phyloP scores from a whole-genome alignment of 2,113 vertebrate genomes.

The Pangasianodon hypophthalmus region DNA sequence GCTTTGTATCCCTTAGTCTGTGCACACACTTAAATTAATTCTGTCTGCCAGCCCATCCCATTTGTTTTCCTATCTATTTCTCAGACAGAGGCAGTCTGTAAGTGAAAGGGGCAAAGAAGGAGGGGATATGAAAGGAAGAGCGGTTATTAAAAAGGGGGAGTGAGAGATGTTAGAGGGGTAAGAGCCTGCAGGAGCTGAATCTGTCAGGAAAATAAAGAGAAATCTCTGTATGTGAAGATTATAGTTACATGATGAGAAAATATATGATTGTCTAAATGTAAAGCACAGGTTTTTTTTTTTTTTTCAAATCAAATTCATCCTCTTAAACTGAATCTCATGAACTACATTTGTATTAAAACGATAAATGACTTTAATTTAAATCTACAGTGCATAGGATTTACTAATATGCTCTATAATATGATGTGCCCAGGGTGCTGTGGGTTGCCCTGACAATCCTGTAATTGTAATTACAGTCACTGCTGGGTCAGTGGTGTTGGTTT shows the following conservation, averaged over 20 bases:
- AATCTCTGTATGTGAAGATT: neutral
- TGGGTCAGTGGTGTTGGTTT: neutral
- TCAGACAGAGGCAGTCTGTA: constrained; percentile 66
- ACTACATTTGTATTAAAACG: neutral
- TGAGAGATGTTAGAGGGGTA: constrained; percentile 24
- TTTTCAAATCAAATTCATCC: neutral
- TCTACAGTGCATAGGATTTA: neutral
- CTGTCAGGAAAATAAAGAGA: neutral
- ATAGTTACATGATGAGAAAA: neutral
- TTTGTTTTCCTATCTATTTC: constrained; percentile 28
- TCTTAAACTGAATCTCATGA: neutral
- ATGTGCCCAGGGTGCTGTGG: neutral
- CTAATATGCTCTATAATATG: neutral
- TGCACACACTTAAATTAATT: neutral
- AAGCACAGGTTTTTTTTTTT: neutral
- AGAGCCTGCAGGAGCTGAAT: neutral
- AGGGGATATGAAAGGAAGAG: constrained; percentile 54
- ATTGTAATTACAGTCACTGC: neutral
- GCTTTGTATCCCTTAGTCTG: neutral
- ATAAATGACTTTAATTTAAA: neutral
- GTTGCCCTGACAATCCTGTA: neutral
- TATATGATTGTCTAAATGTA: neutral
- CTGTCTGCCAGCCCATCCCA: constrained; percentile 64
- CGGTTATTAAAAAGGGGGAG: constrained; percentile 48
- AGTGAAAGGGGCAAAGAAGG: constrained; percentile 54